Conservation (phyloP, 2,113 vertebrate genomes). For the Leucopsar rothschildi region DNA sequence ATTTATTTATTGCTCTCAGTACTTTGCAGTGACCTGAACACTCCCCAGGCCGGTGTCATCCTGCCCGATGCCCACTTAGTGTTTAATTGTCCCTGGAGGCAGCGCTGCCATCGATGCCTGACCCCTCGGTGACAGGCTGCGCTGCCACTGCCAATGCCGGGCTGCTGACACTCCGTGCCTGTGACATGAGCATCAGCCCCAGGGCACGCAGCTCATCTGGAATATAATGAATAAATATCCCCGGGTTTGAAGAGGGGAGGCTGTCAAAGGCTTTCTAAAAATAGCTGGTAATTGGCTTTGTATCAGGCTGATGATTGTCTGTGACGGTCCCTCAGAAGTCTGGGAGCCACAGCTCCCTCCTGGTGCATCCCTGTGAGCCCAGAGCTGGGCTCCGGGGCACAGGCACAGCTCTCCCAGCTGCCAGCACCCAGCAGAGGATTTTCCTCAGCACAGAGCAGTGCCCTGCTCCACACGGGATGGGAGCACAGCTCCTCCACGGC, state of each 20-base stretch:
- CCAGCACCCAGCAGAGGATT: neutral
- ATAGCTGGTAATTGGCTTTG: slow-evolving; percentile 14
- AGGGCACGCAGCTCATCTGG: neutral
- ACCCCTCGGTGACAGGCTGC: neutral
- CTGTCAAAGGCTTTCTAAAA: slow-evolving; percentile 51
- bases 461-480: fast-evolving
- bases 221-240: slow-evolving; percentile 35
- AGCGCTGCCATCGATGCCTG: neutral
- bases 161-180: neutral
- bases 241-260: neutral
- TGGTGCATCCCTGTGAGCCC: neutral
- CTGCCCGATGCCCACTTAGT: neutral
- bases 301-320: neutral
- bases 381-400: neutral
- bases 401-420: neutral
- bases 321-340: neutral
- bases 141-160: neutral
- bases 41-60: neutral
- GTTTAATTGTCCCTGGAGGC: neutral
- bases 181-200: neutral
- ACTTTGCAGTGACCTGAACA: neutral
- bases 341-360: neutral
- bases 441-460: neutral
- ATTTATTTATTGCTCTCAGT: neutral
- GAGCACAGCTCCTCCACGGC: neutral